phyloP scores from a whole-genome alignment of 2,113 vertebrate genomes.

The Taurulus bubalis region DNA sequence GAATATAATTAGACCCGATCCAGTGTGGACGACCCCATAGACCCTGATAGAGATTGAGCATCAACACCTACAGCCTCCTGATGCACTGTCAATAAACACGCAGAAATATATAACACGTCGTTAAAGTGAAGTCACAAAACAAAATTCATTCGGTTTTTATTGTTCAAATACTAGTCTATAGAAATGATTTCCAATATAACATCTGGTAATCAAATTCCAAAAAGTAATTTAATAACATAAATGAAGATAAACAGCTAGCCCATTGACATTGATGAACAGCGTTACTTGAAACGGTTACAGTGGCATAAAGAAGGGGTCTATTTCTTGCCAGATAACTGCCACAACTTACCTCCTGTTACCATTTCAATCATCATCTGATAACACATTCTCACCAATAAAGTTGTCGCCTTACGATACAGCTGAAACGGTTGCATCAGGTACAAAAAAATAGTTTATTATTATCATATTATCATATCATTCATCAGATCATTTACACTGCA shows the following conservation, averaged over 20 bases:
- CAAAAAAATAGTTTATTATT: background rate
- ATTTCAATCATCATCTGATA: background rate
- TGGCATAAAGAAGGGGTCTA: background rate
- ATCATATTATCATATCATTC: background rate
- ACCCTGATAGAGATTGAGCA: background rate
- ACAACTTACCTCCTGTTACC: background rate
- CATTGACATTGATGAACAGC: background rate
- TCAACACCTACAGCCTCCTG: background rate
- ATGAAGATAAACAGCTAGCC: background rate
- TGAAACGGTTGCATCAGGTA: too few relatives aligned
- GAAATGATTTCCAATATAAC: background rate
- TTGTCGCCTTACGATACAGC: too few relatives aligned
- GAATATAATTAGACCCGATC: background rate
- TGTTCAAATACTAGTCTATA: background rate
- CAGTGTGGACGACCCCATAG: background rate
- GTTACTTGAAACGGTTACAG: background rate
- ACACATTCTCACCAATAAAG: background rate
- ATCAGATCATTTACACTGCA: background rate
- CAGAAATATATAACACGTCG: background rate
- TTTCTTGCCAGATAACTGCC: background rate
- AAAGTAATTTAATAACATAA: background rate
- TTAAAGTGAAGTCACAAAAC: background rate
- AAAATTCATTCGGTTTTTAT: background rate
- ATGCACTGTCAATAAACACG: background rate
- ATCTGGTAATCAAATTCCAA: background rate